Evolutionary conservation across 2,797 vertebrate genomes (phyloP).

Genomic region (Alcedo quadribrachys): DNA sequence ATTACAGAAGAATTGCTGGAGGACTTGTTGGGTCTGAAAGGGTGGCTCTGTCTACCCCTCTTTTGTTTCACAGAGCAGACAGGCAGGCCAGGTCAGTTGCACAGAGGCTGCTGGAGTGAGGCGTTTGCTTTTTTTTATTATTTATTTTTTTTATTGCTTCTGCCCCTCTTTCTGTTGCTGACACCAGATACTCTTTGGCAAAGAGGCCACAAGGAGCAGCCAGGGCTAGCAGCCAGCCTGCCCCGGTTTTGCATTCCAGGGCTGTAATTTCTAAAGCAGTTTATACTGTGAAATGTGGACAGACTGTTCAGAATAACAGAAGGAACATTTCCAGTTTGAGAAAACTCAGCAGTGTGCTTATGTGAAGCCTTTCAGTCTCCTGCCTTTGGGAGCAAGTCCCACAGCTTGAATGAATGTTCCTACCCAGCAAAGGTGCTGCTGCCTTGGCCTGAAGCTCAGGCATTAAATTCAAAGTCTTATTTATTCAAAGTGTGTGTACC

Average conservation of each 20-base stretch:
- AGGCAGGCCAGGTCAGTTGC: not conserved
- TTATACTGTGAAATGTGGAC: constrained; percentile 19
- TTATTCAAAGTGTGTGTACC: not conserved
- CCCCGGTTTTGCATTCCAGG: constrained; percentile 41
- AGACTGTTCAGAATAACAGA: constrained; percentile 63
- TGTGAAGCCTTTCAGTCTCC: not conserved
- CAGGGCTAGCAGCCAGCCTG: constrained; percentile 13
- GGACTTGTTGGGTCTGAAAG: not conserved
- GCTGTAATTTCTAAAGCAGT: constrained; percentile 48
- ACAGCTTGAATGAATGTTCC: not conserved
- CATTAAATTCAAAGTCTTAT: not conserved
- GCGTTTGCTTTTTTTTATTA: not conserved
- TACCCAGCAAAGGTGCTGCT: not conserved
- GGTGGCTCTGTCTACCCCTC: not conserved
- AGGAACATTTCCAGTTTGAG: not conserved
- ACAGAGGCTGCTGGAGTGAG: not conserved
- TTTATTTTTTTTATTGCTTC: not conserved
- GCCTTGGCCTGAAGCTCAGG: not conserved
- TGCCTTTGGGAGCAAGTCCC: accelerated
- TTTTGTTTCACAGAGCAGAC: not conserved
- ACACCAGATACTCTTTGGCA: constrained; percentile 52
- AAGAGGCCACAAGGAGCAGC: not conserved
- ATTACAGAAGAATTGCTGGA: not conserved
- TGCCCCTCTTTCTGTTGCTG: not conserved
- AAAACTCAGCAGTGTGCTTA: not conserved